A percentile compares a stretch with the other conserved stretches of the same genome.
Conservation (phyloP, 2,888 invertebrate species). For the Lasioglossum vierecki region DNA sequence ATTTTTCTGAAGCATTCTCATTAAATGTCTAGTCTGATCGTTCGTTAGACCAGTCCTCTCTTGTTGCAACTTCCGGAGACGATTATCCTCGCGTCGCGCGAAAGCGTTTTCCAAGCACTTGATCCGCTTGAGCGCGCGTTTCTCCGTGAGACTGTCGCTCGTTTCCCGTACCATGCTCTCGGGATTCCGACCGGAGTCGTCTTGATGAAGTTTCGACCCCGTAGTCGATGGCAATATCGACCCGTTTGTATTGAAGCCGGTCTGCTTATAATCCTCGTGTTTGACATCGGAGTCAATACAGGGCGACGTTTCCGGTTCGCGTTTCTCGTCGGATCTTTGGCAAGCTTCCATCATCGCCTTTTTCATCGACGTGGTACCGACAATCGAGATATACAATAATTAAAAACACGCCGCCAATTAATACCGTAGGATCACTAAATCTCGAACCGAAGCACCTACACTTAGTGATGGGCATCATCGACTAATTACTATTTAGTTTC, state of each 20-base stretch:
- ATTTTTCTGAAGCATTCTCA: slow-evolving; percentile 13
- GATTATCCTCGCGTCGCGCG: slow-evolving; percentile 16
- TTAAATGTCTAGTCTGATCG: slow-evolving; percentile 22
- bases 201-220: slow-evolving; percentile 1
- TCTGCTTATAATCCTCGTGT: slow-evolving; percentile 46
- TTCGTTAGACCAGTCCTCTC: slow-evolving; percentile 2
- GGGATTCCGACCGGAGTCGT: slow-evolving; percentile 1
- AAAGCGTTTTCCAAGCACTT: slow-evolving; percentile 14
- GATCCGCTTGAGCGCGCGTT: background rate
- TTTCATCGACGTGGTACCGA: background rate
- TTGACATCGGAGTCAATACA: slow-evolving; percentile 41
- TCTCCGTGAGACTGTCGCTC: background rate
- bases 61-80: background rate
- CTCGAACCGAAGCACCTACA: background rate
- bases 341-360: slow-evolving; percentile 58
- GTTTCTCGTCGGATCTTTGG: slow-evolving; percentile 52
- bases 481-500: too few relatives aligned
- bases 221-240: slow-evolving; percentile 31
- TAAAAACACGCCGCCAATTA: background rate
- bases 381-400: slow-evolving; percentile 17
- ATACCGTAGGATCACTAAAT: background rate
- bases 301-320: slow-evolving; percentile 44
- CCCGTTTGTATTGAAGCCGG: slow-evolving; percentile 10
- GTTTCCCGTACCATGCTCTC: background rate
- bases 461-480: too few relatives aligned